A percentile compares a stretch with the other conserved stretches of the same genome.
Conservation (phyloP, 2,797 vertebrate genomes). For the Melanotaenia pygmaea region DNA sequence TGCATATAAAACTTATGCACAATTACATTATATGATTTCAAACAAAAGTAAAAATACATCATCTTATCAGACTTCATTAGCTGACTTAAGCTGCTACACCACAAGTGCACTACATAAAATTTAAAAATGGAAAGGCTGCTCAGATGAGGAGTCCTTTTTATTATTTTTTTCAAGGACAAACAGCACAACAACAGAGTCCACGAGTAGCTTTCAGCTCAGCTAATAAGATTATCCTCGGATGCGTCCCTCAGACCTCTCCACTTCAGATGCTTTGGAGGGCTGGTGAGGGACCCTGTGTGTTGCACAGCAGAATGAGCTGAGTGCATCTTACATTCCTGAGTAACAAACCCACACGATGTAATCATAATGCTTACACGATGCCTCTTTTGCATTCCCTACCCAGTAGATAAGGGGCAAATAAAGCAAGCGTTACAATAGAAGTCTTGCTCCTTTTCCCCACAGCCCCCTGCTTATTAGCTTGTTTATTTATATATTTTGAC, state of each 20-base stretch:
- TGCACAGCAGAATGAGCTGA: constrained; percentile 72
- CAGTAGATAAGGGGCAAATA: constrained; percentile 80
- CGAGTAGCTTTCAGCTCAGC: constrained; percentile 70
- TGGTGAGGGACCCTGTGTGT: constrained; percentile 70
- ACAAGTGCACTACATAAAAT: constrained; percentile 3
- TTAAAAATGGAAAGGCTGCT: constrained; percentile 18
- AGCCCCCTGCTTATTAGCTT: constrained; percentile 74
- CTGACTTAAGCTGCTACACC: neutral
- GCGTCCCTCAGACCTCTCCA: constrained; percentile 79
- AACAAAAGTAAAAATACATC: neutral
- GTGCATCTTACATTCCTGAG: constrained; percentile 80
- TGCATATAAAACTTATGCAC: neutral
- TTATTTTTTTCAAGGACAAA: constrained; percentile 79
- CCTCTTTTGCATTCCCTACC: constrained; percentile 76
- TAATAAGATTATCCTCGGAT: constrained; percentile 84
- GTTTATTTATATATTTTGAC: constrained; percentile 80
- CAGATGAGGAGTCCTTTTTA: constrained; percentile 43
- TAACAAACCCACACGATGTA: constrained; percentile 87
- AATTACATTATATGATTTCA: neutral
- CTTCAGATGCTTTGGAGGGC: constrained; percentile 77
- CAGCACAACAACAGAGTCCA: constrained; percentile 56
- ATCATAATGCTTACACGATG: constrained; percentile 83
- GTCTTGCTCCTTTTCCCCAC: constrained; percentile 56
- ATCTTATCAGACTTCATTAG: neutral
- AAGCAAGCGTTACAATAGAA: constrained; percentile 75